A percentile compares a stretch with the other conserved stretches of the same genome.
Evolutionary conservation across 2,888 invertebrate species (phyloP).

Genomic region (Teleogryllus oceanicus): DNA sequence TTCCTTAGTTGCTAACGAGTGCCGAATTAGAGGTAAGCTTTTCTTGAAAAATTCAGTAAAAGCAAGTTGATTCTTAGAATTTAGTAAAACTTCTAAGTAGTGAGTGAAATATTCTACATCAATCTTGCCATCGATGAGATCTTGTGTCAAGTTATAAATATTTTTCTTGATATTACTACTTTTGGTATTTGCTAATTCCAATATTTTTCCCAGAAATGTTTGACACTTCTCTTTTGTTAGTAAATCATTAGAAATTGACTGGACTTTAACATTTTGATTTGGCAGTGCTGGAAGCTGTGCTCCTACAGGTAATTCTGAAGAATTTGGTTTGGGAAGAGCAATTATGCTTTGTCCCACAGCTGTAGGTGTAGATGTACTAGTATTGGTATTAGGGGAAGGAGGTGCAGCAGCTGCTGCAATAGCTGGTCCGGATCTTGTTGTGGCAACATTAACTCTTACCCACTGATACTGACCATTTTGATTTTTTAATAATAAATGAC

Average conservation of each 20-base stretch:
- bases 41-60: not conserved
- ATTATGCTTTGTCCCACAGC: not conserved
- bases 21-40: not conserved
- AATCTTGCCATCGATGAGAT: not conserved
- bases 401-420: not conserved
- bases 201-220: not conserved
- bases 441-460: not conserved
- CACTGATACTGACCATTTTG: conserved; percentile 2
- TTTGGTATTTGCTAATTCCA: not conserved
- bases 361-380: not conserved
- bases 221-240: not conserved
- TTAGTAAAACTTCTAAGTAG: not conserved
- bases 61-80: not conserved
- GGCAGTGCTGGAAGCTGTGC: not conserved
- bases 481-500: not conserved
- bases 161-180: not conserved
- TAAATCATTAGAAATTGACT: not conserved
- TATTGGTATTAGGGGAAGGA: not conserved
- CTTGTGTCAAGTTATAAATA: not conserved
- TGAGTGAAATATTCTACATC: not conserved
- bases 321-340: not conserved
- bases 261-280: not conserved
- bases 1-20: not conserved
- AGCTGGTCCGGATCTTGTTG: not conserved
- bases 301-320: not conserved